Conservation (phyloP, 53 echinoderm and acorn worm genomes). For the Zoroaster sp. region DNA sequence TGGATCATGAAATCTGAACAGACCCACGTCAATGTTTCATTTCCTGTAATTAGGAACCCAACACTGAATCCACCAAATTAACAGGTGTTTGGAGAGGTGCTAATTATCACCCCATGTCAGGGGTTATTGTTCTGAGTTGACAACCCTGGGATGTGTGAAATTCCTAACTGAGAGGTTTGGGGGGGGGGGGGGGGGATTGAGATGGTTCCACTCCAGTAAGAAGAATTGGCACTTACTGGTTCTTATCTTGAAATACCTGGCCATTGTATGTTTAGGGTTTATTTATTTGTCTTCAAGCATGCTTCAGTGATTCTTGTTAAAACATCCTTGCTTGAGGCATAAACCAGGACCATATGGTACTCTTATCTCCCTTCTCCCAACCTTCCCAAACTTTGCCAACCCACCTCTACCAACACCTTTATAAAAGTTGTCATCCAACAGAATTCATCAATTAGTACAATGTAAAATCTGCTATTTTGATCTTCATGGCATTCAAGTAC, state of each 20-base stretch:
- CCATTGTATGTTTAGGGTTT: background rate
- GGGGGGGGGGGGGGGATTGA: too few species aligned
- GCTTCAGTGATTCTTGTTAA: background rate
- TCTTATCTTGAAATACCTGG: background rate
- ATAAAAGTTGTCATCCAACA: too few species aligned
- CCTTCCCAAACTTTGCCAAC: too few species aligned
- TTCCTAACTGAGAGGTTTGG: background rate
- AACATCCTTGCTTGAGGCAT: background rate
- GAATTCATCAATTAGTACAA: too few species aligned
- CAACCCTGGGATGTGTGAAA: conserved; percentile 37
- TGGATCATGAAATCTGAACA: background rate
- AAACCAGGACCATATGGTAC: background rate
- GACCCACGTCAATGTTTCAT: background rate
- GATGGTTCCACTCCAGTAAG: background rate
- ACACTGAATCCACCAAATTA: conserved; percentile 1
- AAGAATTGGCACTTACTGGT: conserved; percentile 1
- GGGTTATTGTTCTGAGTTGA: conserved; percentile 17
- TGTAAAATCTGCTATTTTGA: too few species aligned
- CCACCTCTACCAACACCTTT: too few species aligned
- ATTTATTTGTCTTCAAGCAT: conserved; percentile 1
- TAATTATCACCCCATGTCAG: conserved; percentile 46
- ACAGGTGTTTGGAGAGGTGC: conserved; percentile 36
- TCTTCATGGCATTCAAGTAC: too few species aligned
- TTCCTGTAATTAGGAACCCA: conserved; percentile 25
- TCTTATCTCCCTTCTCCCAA: too few species aligned